Base-by-base conservation (phyloP, 2,797 vertebrate genomes). In the Peromyscus aztecus region DNA sequence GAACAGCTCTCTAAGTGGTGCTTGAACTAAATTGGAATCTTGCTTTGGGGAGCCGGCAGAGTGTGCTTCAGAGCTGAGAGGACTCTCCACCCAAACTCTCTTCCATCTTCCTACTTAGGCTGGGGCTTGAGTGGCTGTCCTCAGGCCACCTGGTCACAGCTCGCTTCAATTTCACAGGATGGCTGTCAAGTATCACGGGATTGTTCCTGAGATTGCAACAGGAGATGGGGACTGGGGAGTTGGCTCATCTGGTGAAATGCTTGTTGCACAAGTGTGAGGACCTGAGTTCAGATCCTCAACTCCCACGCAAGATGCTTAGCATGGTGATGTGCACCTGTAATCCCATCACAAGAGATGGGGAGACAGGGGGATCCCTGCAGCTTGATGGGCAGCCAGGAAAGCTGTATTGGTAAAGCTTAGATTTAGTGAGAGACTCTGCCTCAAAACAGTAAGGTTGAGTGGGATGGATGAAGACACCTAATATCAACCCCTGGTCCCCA, bases 21-120 rank as follows among this genome's bases (percentile, higher is more conserved):
- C 95, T 94, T 23, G 77, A 89, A 46, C 71, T 75, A n/a, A 92
- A 88, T 94, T 46, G 19, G 90, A 83, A n/a, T 73, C 91, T 91
- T 4, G 40, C 78, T 86, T 94, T 12, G n/a, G 80, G 37, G 87
- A 88, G 73, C 80, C 65, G 94, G 91, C 43, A 46, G 49, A 29
- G 83, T 52, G 37, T 23, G 34, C 88, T 91, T 94, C 57, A 71
- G 61, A 89, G 96, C 31, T 1, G 21, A 55, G 77, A 24, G 84
- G 46, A 40, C 71, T 46, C 80, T 91, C 29, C 89, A 94, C 11
- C 0, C 75, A 87, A 49, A 77, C 52, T 83, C 37, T 23, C 71
- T 19, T 75, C 75, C 67, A 4, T 80, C 65, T 40, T 59, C 27
- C 71, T 40, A 23, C 67, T 87, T 34, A 81, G 83, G 73, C 67